phyloP scores from a whole-genome alignment of 2,888 invertebrate genomes.

The Amblyteles armatorius region DNA sequence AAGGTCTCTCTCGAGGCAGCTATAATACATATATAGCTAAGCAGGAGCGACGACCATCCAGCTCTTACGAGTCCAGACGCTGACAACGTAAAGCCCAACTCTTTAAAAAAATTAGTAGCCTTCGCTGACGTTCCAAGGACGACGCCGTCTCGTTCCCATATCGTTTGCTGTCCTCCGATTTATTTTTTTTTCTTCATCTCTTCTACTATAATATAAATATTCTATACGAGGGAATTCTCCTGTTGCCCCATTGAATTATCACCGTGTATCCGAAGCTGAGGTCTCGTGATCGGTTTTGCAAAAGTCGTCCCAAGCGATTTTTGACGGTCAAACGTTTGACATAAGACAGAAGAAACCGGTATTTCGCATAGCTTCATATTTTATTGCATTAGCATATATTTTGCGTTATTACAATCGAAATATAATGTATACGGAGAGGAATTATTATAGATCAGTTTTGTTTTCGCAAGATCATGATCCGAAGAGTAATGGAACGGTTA shows the following conservation, averaged over 20 bases:
- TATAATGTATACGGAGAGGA: not conserved
- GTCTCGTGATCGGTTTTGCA: conserved; percentile 12
- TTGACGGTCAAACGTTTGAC: not conserved
- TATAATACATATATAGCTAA: not conserved
- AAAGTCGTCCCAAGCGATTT: conserved; percentile 9
- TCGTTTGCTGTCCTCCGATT: not conserved
- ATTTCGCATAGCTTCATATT: not conserved
- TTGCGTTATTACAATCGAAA: not conserved
- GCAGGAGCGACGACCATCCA: conserved; percentile 30
- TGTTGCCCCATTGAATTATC: conserved; percentile 59
- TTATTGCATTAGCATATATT: conserved; percentile 8
- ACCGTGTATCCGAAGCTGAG: conserved; percentile 25
- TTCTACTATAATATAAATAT: conserved; percentile 2
- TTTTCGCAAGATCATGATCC: conserved; percentile 13
- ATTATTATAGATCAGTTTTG: conserved; percentile 13
- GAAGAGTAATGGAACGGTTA: conserved; percentile 47
- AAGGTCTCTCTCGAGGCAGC: conserved; percentile 57
- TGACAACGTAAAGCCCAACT: conserved; percentile 51
- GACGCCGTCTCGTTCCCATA: conserved; percentile 20
- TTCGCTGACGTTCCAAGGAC: conserved; percentile 60
- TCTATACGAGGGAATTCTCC: conserved; percentile 45
- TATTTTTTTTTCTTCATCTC: not conserved
- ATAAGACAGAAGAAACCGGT: not conserved
- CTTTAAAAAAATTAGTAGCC: conserved; percentile 51
- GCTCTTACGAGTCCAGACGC: conserved; percentile 48